Conservation (phyloP, 2,113 vertebrate species). For the Melanostigma gelatinosum region DNA sequence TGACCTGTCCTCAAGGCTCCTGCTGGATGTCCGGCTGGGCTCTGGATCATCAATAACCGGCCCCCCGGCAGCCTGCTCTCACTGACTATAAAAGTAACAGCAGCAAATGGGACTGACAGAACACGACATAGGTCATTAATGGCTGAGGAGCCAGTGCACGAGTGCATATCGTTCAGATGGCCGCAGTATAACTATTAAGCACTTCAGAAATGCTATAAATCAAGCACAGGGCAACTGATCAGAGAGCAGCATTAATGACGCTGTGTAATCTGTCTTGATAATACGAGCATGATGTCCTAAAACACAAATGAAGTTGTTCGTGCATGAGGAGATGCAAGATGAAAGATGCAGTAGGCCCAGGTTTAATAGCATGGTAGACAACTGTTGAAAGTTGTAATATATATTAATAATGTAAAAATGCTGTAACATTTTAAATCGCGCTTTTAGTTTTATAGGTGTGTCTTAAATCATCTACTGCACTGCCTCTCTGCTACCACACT, state of each 20-base stretch:
- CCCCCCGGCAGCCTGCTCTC: slow-evolving; percentile 14
- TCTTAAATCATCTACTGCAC: too few relatives aligned
- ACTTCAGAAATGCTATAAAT: slow-evolving; percentile 7
- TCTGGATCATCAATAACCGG: slow-evolving; percentile 31
- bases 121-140: slow-evolving; percentile 17
- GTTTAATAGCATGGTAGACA: background rate
- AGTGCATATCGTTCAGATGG: background rate
- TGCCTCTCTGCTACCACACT: too few relatives aligned
- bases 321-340: background rate
- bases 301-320: background rate
- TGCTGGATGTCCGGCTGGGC: slow-evolving; percentile 2
- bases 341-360: background rate
- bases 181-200: background rate
- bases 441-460: too few relatives aligned
- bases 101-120: slow-evolving; percentile 33
- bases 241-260: background rate
- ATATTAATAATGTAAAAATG: background rate
- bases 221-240: background rate
- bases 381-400: too few relatives aligned
- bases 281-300: background rate
- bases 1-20: slow-evolving; percentile 11
- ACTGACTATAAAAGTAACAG: slow-evolving; percentile 27
- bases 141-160: slow-evolving; percentile 12
- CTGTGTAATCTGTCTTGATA: background rate
- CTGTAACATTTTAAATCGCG: background rate